These are phyloP conservation scores for Formicarius rufipectus DNA, from an alignment of 2,113 vertebrate species.

Conservation along the genomic window DNA sequence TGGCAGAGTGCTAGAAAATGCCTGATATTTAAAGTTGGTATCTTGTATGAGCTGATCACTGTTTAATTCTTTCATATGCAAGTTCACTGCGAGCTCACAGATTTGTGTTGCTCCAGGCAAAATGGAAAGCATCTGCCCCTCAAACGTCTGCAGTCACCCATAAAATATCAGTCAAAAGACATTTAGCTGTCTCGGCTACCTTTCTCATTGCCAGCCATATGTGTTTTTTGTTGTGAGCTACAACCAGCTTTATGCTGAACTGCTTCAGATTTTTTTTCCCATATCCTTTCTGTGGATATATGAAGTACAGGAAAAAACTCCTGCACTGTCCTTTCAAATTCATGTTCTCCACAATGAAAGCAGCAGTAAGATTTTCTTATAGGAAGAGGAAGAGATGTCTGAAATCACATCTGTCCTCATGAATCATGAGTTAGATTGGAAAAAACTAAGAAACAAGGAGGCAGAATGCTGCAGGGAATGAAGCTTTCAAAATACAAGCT, in stretches of 20 bases:
- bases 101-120: neutral
- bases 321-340: neutral
- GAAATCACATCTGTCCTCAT: neutral
- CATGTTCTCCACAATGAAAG: accelerated
- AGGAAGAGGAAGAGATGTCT: neutral
- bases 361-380: neutral
- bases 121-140: neutral
- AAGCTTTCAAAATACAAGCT: neutral
- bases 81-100: neutral
- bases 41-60: neutral
- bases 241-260: neutral
- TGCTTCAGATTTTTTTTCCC: neutral
- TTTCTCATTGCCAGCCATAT: neutral
- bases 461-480: neutral
- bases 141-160: neutral
- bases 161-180: conserved; percentile 6
- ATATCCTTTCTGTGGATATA: neutral
- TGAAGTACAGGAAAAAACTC: neutral
- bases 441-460: neutral
- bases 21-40: neutral
- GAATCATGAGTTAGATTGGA: neutral
- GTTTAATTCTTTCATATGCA: neutral
- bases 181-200: neutral
- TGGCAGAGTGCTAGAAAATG: neutral
- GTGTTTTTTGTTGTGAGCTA: neutral